Evolutionary conservation across 2,797 vertebrate species (phyloP).

Genomic region (Staurois parvus): DNA sequence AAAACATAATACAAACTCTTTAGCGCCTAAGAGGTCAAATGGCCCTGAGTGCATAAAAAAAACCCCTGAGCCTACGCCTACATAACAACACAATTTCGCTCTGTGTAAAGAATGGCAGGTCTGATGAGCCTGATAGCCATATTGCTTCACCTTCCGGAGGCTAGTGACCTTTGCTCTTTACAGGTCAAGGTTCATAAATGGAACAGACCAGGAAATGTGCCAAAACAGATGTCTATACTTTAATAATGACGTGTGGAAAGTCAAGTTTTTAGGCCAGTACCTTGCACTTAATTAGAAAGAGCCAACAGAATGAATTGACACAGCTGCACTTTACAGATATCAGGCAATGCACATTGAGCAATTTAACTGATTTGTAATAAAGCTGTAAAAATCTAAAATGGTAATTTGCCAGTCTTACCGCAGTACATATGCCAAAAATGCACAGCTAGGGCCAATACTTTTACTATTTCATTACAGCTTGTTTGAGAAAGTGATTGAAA

Average conservation of each 20-base stretch:
- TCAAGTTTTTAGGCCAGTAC: constrained; percentile 54
- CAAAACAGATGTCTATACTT: constrained; percentile 61
- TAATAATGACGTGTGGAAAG: constrained; percentile 62
- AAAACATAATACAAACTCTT: not conserved
- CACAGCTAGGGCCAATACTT: not conserved
- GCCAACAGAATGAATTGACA: constrained; percentile 53
- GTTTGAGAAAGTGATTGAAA: not conserved
- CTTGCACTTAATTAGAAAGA: constrained; percentile 61
- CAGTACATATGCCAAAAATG: constrained; percentile 10
- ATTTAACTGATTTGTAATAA: constrained; percentile 16
- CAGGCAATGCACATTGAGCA: constrained; percentile 23
- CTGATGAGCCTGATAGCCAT: constrained; percentile 60
- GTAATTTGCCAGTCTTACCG: constrained; percentile 22
- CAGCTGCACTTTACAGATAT: constrained; percentile 60
- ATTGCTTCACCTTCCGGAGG: constrained; percentile 62
- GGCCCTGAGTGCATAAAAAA: constrained; percentile 2
- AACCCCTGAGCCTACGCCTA: not conserved
- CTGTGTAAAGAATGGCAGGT: constrained; percentile 44
- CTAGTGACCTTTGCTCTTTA: constrained; percentile 48
- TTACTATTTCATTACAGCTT: constrained; percentile 15
- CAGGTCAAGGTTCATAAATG: constrained; percentile 53
- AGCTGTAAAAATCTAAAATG: constrained; percentile 35
- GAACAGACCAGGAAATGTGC: constrained; percentile 60
- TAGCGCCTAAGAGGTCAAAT: constrained; percentile 37
- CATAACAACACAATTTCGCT: constrained; percentile 38